Conservation (phyloP, 2,797 vertebrate species). For the Selene dorsalis region DNA sequence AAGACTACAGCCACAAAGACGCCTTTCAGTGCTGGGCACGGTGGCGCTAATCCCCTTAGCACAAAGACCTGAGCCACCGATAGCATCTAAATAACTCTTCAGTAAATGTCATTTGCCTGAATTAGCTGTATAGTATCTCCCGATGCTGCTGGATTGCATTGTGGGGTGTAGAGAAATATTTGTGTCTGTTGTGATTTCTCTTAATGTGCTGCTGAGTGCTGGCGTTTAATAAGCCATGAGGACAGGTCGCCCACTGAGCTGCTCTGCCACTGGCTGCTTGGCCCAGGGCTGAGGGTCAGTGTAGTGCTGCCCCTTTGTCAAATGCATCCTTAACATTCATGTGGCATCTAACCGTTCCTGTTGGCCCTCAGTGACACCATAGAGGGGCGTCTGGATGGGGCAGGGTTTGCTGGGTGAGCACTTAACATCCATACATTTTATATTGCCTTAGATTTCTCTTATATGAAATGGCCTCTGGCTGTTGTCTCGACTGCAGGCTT, state of each 20-base stretch:
- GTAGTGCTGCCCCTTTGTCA: slow-evolving; percentile 69
- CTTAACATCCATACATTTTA: slow-evolving; percentile 52
- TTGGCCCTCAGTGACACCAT: slow-evolving; percentile 58
- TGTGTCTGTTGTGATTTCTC: slow-evolving; percentile 77
- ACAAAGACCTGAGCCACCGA: slow-evolving; percentile 77
- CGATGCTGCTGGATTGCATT: slow-evolving; percentile 63
- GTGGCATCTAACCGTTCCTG: slow-evolving; percentile 58
- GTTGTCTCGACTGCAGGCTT: background rate
- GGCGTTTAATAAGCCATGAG: slow-evolving; percentile 66
- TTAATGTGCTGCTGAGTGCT: slow-evolving; percentile 63
- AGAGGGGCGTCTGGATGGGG: slow-evolving; percentile 21
- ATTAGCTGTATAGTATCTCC: slow-evolving; percentile 78
- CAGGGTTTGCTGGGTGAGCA: background rate
- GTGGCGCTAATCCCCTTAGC: slow-evolving; percentile 82
- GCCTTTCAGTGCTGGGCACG: slow-evolving; percentile 76
- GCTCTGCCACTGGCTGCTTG: slow-evolving; percentile 41
- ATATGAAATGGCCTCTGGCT: slow-evolving; percentile 38
- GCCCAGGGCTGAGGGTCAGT: slow-evolving; percentile 71
- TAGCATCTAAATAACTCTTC: slow-evolving; percentile 85
- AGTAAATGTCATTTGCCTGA: slow-evolving; percentile 80
- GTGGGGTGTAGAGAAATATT: slow-evolving; percentile 74
- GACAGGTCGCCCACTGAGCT: slow-evolving; percentile 46
- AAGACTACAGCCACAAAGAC: slow-evolving; percentile 81
- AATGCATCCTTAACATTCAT: slow-evolving; percentile 69
- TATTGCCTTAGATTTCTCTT: slow-evolving; percentile 47